Base-by-base conservation (phyloP, 2,888 invertebrate genomes). In the Callimorpha dominula region DNA sequence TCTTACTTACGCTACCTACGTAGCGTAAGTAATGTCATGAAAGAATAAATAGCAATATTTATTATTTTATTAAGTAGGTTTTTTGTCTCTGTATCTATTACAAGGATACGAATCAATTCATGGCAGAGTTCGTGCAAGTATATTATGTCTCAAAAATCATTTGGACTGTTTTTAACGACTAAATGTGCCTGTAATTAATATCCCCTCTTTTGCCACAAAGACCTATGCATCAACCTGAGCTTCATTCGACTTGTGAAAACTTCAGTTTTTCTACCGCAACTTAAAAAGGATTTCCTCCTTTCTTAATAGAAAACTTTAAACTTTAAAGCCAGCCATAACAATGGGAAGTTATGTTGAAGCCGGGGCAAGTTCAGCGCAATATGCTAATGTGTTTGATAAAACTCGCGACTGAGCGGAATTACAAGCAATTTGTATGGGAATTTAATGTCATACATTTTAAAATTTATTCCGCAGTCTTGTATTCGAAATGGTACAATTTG, bases 371-470 rank as follows among this genome's bases (percentile, higher is more conserved):
- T 81, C 57, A 75, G 72, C 75, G 71, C 78, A 81, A 80, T 85
- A 85, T 85, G 85, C 78, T 82, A 85, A 85, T 85, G 79, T 60
- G 60, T 70, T 78, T 73, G 84, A 76, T 81, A 85, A 83, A 78
- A 78, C 75, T 78, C 63, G 69, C 43, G 70, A 43, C 65, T 63
- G 71, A 67, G 68, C 69, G 63, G 71, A 67, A 76, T 71, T 72
- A 65, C 72, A 68, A 67, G 69, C 70, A 65, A 74, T 76, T 76
- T 70, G 71, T 76, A 74, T 65, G 62, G 31, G 72, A 71, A 71
- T 60, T 63, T 70, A 49, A 63, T 68, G 50, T 64, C 43, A 68
- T 68, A 68, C 52, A 43, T 20, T 60, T 65, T 65, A 65, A 20
- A 71, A 64, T 71, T 71, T 60, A 65, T 63, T 68, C 0, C 40